Evolutionary conservation across 2,888 invertebrate genomes (phyloP).

Genomic region (Agonopterix heracliana): DNA sequence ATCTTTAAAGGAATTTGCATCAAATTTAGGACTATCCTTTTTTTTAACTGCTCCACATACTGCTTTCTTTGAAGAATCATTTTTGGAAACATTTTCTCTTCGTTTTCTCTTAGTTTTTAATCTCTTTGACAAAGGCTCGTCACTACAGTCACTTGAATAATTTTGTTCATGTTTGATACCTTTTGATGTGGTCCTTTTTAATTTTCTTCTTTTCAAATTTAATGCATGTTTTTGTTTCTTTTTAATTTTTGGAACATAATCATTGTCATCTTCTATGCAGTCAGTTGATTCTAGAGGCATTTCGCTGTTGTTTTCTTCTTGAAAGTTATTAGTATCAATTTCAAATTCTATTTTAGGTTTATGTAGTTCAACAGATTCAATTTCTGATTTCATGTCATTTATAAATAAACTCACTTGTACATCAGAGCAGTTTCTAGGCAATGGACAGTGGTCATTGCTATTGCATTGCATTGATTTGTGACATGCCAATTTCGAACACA

Average conservation of each 20-base stretch:
- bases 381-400: background rate
- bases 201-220: conserved; percentile 1
- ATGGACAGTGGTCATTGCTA: background rate
- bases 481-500: conserved; percentile 17
- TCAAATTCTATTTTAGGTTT: too few relatives aligned
- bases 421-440: background rate
- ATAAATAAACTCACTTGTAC: background rate
- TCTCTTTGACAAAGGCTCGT: conserved; percentile 24
- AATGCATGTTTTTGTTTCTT: background rate
- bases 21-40: conserved; percentile 7
- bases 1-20: conserved; percentile 25
- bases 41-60: background rate
- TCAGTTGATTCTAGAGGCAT: background rate
- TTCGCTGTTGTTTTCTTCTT: background rate
- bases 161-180: conserved; percentile 9
- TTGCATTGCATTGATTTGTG: background rate
- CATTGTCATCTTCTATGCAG: background rate
- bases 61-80: conserved; percentile 2
- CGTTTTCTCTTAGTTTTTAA: conserved; percentile 12
- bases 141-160: conserved; percentile 16
- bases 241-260: background rate
- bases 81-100: conserved; percentile 2
- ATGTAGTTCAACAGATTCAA: too few relatives aligned
- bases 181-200: conserved; percentile 8
- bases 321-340: background rate